These are phyloP conservation scores for Polyploca ridens DNA, from an alignment of 2,888 invertebrate genomes.

Conservation along the genomic window DNA sequence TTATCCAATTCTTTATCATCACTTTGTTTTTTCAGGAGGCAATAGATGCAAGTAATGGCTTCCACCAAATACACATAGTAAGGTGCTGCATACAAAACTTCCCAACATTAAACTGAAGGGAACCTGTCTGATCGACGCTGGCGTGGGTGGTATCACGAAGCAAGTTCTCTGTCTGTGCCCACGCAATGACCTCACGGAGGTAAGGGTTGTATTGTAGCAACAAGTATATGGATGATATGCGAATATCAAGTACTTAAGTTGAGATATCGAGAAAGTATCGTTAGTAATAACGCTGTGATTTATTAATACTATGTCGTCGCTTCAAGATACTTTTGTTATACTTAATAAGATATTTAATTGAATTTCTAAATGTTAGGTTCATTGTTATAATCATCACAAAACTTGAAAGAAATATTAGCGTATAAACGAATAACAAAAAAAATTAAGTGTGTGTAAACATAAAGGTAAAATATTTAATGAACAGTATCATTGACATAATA, in stretches of 20 bases:
- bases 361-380: too few species aligned
- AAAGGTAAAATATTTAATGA: neutral
- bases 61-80: constrained; percentile 10
- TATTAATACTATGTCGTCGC: neutral
- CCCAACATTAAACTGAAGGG: constrained; percentile 58
- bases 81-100: constrained; percentile 3
- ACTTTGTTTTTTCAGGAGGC: neutral
- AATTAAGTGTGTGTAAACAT: neutral
- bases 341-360: neutral
- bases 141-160: constrained; percentile 70
- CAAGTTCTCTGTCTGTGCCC: constrained; percentile 55
- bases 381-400: too few species aligned
- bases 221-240: constrained; percentile 44
- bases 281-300: neutral
- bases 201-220: constrained; percentile 26
- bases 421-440: neutral
- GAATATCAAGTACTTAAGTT: constrained; percentile 16
- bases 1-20: neutral
- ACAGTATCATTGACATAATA: neutral
- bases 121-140: constrained; percentile 53
- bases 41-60: constrained; percentile 2
- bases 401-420: too few species aligned
- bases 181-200: constrained; percentile 66
- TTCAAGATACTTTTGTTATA: neutral
- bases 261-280: constrained; percentile 13